These are phyloP conservation scores for Sinopyrophorus schimmeli DNA, from an alignment of 2,888 invertebrate species.

Conservation along the genomic window DNA sequence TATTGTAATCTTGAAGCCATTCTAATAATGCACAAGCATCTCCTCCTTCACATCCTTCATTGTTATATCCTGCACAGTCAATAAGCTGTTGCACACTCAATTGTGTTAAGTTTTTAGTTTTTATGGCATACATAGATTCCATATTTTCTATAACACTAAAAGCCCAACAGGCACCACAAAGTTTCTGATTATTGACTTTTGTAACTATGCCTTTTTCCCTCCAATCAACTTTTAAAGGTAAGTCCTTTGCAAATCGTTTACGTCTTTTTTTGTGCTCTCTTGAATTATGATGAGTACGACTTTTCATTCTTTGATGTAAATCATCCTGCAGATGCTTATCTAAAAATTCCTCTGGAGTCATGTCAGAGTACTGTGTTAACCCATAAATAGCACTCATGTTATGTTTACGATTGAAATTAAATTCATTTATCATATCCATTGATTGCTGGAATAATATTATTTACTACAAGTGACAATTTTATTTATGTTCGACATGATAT, in stretches of 20 bases:
- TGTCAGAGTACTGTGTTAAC: slow-evolving; percentile 63
- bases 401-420: slow-evolving; percentile 54
- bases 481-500: not conserved
- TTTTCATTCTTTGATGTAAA: slow-evolving; percentile 18
- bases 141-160: slow-evolving; percentile 76
- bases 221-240: slow-evolving; percentile 51
- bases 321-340: slow-evolving; percentile 49
- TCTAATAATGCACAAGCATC: slow-evolving; percentile 76
- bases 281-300: not conserved
- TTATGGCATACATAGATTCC: slow-evolving; percentile 76
- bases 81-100: slow-evolving; percentile 81
- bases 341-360: slow-evolving; percentile 63
- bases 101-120: slow-evolving; percentile 61
- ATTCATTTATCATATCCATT: slow-evolving; percentile 54
- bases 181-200: slow-evolving; percentile 69
- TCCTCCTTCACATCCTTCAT: slow-evolving; percentile 78
- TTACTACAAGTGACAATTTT: not conserved
- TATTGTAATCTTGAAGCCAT: slow-evolving; percentile 67
- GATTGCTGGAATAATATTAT: slow-evolving; percentile 53
- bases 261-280: not conserved
- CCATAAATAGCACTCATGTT: slow-evolving; percentile 61
- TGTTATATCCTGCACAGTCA: slow-evolving; percentile 75
- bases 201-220: slow-evolving; percentile 67
- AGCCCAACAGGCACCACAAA: slow-evolving; percentile 87
- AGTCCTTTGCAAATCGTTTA: slow-evolving; percentile 11